Percentiles rank a stretch among this genome's conserved stretches.
Evolutionary conservation across 2,797 vertebrate genomes (phyloP).

Genomic region (Siniperca undulata): DNA sequence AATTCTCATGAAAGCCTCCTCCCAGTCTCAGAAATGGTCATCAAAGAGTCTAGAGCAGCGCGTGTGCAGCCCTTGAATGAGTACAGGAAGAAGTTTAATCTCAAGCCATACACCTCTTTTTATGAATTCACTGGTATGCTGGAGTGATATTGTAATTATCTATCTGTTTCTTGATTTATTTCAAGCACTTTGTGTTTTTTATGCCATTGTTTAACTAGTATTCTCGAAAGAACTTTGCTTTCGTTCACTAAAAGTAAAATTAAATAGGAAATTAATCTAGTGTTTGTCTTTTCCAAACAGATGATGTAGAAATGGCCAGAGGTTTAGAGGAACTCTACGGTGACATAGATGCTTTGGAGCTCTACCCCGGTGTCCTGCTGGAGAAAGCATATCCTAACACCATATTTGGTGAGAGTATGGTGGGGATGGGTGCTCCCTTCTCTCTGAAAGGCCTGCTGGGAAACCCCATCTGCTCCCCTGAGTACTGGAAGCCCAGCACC

Average conservation of each 20-base stretch:
- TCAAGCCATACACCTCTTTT: conserved; percentile 92
- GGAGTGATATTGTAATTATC: neutral
- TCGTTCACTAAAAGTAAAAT: no score
- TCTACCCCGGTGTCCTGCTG: conserved; percentile 90
- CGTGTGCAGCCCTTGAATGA: conserved; percentile 92
- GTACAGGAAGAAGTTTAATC: conserved; percentile 92
- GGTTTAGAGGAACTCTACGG: conserved; percentile 92
- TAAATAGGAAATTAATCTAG: no score
- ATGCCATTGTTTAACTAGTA: no score
- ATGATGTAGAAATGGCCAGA: conserved; percentile 87
- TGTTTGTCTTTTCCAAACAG: conserved; percentile 83
- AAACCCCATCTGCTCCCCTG: conserved; percentile 95
- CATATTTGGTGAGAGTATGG: conserved; percentile 96
- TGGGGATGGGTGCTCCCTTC: conserved; percentile 96
- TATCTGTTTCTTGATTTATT: no score
- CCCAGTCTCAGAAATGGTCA: conserved; percentile 83
- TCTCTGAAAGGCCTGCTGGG: conserved; percentile 95
- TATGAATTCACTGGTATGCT: conserved; percentile 91
- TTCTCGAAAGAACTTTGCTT: no score
- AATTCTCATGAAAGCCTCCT: conserved; percentile 80
- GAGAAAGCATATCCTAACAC: conserved; percentile 86
- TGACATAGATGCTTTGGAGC: conserved; percentile 94
- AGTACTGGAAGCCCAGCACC: conserved; percentile 98
- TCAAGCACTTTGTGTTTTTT: no score
- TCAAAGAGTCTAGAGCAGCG: conserved; percentile 88